Conservation (phyloP, 2,888 invertebrate species). For the Neoscelio sp. region DNA sequence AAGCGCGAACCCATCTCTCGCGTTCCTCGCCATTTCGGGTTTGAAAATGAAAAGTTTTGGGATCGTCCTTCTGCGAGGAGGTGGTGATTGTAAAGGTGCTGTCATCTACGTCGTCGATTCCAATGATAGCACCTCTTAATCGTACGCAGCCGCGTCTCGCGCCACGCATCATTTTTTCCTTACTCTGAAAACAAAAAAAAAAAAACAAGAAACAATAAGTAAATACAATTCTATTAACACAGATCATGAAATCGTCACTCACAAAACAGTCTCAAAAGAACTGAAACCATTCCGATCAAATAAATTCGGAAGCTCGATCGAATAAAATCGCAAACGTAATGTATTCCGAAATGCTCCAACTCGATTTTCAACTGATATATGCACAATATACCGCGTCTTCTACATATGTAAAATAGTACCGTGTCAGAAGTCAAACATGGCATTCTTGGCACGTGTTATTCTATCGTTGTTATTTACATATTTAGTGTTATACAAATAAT, state of each 20-base stretch:
- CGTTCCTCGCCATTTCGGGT: slow-evolving; percentile 97
- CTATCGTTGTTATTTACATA: slow-evolving; percentile 23
- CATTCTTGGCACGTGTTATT: slow-evolving; percentile 29
- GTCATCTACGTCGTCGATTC: slow-evolving; percentile 99
- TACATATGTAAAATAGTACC: slow-evolving; percentile 47
- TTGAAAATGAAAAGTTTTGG: slow-evolving; percentile 99
- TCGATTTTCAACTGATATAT: background rate
- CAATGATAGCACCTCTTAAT: slow-evolving; percentile 98
- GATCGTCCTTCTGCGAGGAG: slow-evolving; percentile 89
- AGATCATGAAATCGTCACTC: no score
- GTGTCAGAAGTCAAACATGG: slow-evolving; percentile 61
- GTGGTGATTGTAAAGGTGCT: slow-evolving; percentile 98
- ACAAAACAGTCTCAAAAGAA: background rate
- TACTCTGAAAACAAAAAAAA: slow-evolving; percentile 89
- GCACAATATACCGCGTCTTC: slow-evolving; percentile 19
- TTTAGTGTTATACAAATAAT: slow-evolving; percentile 35
- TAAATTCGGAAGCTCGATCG: background rate
- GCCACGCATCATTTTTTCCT: slow-evolving; percentile 99
- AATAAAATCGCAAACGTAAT: slow-evolving; percentile 16
- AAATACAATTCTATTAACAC: no score
- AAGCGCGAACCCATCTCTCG: slow-evolving; percentile 97
- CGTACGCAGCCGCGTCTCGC: slow-evolving; percentile 98
- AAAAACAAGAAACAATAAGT: background rate
- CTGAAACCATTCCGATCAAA: background rate
- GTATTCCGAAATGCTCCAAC: slow-evolving; percentile 10